Base-by-base conservation (phyloP, 1,140 invertebrate genomes). In the Condylostylus longicornis region DNA sequence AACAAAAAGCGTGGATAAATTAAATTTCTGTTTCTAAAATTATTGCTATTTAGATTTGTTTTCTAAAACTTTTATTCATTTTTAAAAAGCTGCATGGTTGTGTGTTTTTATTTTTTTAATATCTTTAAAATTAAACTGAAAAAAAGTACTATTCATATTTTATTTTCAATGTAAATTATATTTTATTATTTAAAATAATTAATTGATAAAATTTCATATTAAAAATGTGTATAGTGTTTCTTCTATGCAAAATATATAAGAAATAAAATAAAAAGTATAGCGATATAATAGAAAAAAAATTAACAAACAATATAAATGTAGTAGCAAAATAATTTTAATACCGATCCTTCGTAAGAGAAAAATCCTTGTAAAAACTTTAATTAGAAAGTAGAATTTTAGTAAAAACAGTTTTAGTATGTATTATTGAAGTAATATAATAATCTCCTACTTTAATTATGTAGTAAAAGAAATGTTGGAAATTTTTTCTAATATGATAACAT, bases 361-460 rank as follows among this genome's bases (percentile, higher is more conserved):
- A 14, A 34, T 34, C 33, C 33, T 7, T 13, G 15, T 34, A 20
- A 34, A 21, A 12, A 17, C 15, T 34, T 34, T n/a, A n/a, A n/a
- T n/a, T n/a, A n/a, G n/a, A n/a, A n/a, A n/a, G n/a, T n/a, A n/a
- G n/a, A n/a, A n/a, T n/a, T n/a, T n/a, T n/a, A n/a, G n/a, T n/a
- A n/a, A n/a, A n/a, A n/a, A n/a, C n/a, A n/a, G n/a, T n/a, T n/a
- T n/a, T n/a, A n/a, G n/a, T n/a, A n/a, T n/a, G n/a, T n/a, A n/a
- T n/a, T n/a, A n/a, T n/a, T n/a, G n/a, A n/a, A n/a, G n/a, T n/a
- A n/a, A n/a, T n/a, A n/a, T n/a, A n/a, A n/a, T n/a, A n/a, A n/a
- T n/a, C n/a, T n/a, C n/a, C n/a, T n/a, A n/a, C n/a, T n/a, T n/a
- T n/a, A n/a, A n/a, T n/a, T n/a, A n/a, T n/a, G n/a, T n/a, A n/a